These are phyloP conservation scores for Pachyseris speciosa DNA, from an alignment of 64 coral and sea anemone genomes.

Conservation along the genomic window DNA sequence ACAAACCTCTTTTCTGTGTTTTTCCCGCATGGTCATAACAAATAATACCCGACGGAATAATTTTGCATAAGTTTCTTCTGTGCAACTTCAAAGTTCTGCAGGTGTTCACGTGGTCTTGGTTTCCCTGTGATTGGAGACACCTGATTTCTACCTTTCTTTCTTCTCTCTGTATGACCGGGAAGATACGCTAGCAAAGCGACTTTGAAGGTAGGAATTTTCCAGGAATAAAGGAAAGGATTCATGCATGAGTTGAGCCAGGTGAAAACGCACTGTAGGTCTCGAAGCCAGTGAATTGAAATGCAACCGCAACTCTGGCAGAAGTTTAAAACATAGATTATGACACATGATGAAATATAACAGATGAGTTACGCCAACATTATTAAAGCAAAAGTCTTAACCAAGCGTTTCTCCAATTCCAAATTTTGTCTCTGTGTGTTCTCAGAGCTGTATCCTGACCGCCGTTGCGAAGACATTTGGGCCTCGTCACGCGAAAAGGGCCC, in stretches of 20 bases:
- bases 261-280: conserved; percentile 86
- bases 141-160: neutral
- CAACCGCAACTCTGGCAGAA: conserved; percentile 86
- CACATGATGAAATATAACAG: conserved; percentile 74
- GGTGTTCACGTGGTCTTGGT: too few species aligned
- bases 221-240: conserved; percentile 78
- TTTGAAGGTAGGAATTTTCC: conserved; percentile 35
- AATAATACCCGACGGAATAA: too few species aligned
- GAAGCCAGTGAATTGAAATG: conserved; percentile 81
- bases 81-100: too few species aligned
- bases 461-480: conserved; percentile 17
- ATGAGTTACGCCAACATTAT: conserved; percentile 55
- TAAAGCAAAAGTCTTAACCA: conserved; percentile 73
- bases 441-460: neutral
- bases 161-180: neutral
- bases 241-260: conserved; percentile 70
- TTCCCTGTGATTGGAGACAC: too few species aligned
- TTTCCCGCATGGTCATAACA: too few species aligned
- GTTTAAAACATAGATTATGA: conserved; percentile 92
- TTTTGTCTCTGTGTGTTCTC: neutral
- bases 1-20: too few species aligned
- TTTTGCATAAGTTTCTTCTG: too few species aligned
- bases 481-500: too few species aligned
- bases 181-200: neutral
- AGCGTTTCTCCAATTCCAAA: conserved; percentile 41